phyloP scores from a whole-genome alignment of 2,113 vertebrate genomes.

The Xenopus borealis region DNA sequence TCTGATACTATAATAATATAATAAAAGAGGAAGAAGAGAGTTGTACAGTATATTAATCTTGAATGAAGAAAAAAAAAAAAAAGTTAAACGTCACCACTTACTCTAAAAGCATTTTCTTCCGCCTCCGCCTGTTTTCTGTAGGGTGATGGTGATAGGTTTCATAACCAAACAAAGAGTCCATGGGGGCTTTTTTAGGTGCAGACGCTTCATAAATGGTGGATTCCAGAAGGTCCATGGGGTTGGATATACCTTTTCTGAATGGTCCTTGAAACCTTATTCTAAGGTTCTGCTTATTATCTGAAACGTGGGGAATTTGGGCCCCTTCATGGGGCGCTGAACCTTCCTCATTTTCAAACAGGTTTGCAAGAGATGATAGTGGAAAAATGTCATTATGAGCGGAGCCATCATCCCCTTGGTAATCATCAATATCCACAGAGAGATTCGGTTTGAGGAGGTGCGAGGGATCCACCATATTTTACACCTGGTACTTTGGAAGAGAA shows the following conservation, averaged over 20 bases:
- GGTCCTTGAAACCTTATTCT: constrained; percentile 92
- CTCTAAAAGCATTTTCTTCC: constrained; percentile 78
- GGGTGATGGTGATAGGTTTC: constrained; percentile 79
- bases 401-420: constrained; percentile 60
- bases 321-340: constrained; percentile 46
- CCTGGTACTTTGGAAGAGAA: not conserved
- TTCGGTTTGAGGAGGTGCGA: constrained; percentile 49
- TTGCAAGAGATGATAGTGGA: constrained; percentile 78
- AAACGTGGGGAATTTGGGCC: constrained; percentile 31
- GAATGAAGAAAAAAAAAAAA: not conserved
- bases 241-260: constrained; percentile 87
- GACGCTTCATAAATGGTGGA: constrained; percentile 83
- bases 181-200: constrained; percentile 90
- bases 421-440: constrained; percentile 48
- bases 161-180: constrained; percentile 96
- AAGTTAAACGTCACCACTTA: constrained; percentile 60
- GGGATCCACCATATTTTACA: constrained; percentile 64
- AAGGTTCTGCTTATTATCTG: constrained; percentile 78
- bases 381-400: constrained; percentile 65
- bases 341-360: constrained; percentile 83
- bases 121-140: constrained; percentile 81
- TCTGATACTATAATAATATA: too few relatives aligned
- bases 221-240: constrained; percentile 85
- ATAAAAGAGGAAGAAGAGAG: too few relatives aligned
- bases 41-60: too few relatives aligned